These are phyloP conservation scores for Liodrosophila aerea DNA, from an alignment of 2,888 invertebrate genomes.

Conservation along the genomic window DNA sequence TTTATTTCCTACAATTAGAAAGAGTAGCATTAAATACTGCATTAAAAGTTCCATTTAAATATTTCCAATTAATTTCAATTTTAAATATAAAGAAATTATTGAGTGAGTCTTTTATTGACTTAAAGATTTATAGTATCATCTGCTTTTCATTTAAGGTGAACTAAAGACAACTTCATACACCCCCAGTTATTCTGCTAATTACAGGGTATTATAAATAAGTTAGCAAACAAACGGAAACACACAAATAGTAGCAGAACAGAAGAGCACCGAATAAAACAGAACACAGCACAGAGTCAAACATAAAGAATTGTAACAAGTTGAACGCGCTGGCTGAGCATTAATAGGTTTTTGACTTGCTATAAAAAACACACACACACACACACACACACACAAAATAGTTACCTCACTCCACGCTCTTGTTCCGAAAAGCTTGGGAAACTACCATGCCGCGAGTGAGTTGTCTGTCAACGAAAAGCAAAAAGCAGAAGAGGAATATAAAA, in stretches of 20 bases:
- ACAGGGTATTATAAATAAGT: slow-evolving; percentile 46
- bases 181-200: too few relatives aligned
- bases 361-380: slow-evolving; percentile 34
- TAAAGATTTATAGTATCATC: too few relatives aligned
- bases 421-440: slow-evolving; percentile 52
- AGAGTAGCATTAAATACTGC: too few relatives aligned
- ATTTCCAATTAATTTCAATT: too few relatives aligned
- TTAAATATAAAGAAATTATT: too few relatives aligned
- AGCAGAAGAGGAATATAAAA: slow-evolving; percentile 15
- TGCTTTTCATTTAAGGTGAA: too few relatives aligned
- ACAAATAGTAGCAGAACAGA: slow-evolving; percentile 12
- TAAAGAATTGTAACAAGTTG: slow-evolving; percentile 75
- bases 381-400: not conserved
- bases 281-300: slow-evolving; percentile 37
- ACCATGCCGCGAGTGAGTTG: slow-evolving; percentile 39
- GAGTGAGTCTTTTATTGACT: too few relatives aligned
- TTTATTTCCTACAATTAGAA: too few relatives aligned
- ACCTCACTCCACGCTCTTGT: slow-evolving; percentile 5
- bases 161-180: too few relatives aligned
- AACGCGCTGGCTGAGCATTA: slow-evolving; percentile 72
- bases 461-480: slow-evolving; percentile 40
- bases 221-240: slow-evolving; percentile 54
- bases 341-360: slow-evolving; percentile 77
- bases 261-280: slow-evolving; percentile 18
- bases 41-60: too few relatives aligned